A percentile compares a stretch with the other conserved stretches of the same genome.
phyloP scores from a whole-genome alignment of 2,113 vertebrate species.

The Nerophis ophidion region DNA sequence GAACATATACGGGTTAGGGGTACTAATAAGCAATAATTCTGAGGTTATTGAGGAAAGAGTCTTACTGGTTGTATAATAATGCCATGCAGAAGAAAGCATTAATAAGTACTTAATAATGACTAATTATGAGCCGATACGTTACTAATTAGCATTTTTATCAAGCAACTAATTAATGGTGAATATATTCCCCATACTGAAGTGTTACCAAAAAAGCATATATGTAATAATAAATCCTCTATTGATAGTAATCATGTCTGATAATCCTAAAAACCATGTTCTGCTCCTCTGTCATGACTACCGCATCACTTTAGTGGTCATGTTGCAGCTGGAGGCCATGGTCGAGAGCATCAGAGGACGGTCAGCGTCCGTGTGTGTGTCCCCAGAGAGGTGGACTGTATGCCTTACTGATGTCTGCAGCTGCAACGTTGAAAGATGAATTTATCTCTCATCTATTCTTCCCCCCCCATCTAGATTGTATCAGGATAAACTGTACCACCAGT shows the following conservation, averaged over 20 bases:
- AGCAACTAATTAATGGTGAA: too few species aligned
- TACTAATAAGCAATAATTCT: too few species aligned
- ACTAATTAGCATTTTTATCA: too few species aligned
- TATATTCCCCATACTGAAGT: too few species aligned
- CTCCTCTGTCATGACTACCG: slow-evolving; percentile 19
- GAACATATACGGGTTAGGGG: too few species aligned
- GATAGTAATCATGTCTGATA: not conserved
- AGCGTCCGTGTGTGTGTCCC: slow-evolving; percentile 96
- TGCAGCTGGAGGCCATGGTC: slow-evolving; percentile 25
- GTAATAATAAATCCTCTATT: not conserved
- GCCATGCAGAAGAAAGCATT: too few species aligned
- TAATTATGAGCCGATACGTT: too few species aligned
- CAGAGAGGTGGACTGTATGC: slow-evolving; percentile 95
- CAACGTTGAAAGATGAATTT: slow-evolving; percentile 99
- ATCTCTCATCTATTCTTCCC: slow-evolving; percentile 99
- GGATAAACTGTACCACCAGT: slow-evolving; percentile 99
- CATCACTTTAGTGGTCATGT: slow-evolving; percentile 31
- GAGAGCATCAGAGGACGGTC: slow-evolving; percentile 79
- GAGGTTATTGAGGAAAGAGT: too few species aligned
- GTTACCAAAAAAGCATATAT: not conserved
- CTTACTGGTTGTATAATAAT: too few species aligned
- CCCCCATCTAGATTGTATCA: slow-evolving; percentile 99
- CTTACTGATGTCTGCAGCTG: slow-evolving; percentile 99
- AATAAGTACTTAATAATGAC: too few species aligned
- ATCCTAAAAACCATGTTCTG: slow-evolving; percentile 17